Evolutionary conservation across 2,888 invertebrate species (phyloP).

Genomic region (Acanthosepion pharaonis): DNA sequence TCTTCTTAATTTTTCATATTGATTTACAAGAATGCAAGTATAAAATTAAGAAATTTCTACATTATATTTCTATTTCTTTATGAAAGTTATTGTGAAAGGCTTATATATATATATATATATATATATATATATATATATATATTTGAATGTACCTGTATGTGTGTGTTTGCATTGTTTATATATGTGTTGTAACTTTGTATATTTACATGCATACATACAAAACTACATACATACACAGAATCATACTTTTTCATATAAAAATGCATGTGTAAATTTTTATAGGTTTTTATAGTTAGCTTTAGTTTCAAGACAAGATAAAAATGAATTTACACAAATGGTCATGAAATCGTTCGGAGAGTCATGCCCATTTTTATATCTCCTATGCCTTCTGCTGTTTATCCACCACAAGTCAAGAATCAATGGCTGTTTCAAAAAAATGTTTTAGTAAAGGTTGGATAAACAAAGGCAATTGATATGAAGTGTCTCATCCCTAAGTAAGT

Average conservation of each 20-base stretch:
- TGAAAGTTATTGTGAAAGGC: background rate
- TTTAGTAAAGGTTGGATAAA: background rate
- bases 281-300: slow-evolving; percentile 14
- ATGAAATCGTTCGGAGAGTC: background rate
- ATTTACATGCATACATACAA: background rate
- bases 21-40: background rate
- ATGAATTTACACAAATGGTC: background rate
- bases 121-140: slow-evolving; percentile 34
- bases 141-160: background rate
- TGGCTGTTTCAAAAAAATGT: background rate
- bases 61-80: background rate
- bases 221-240: slow-evolving; percentile 18
- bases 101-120: background rate
- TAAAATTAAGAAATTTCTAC: slow-evolving; percentile 33
- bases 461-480: slow-evolving; percentile 11
- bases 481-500: background rate
- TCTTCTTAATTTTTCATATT: background rate
- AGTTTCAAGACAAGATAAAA: background rate
- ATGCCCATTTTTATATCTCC: background rate
- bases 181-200: background rate
- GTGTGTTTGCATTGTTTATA: background rate
- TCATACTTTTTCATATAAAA: slow-evolving; percentile 13
- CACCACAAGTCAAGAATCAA: background rate
- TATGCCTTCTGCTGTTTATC: background rate
- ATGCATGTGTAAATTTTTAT: background rate